phyloP scores from a whole-genome alignment of 2,888 invertebrate genomes.

The Didymodactylos carnosus region DNA sequence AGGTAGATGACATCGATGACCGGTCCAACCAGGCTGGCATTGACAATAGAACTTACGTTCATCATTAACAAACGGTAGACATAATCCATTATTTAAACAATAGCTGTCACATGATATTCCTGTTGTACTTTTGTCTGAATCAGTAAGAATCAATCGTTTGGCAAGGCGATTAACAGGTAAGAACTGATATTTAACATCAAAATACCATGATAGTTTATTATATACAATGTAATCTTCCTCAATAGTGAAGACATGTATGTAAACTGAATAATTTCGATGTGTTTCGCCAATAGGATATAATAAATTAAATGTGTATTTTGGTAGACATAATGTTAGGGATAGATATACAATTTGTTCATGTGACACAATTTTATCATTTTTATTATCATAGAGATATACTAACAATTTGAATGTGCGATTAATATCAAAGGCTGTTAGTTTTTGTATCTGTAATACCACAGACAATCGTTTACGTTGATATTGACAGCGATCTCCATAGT shows the following conservation, averaged over 20 bases:
- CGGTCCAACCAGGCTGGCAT: not conserved
- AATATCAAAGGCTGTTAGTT: too few species aligned
- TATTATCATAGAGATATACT: not conserved
- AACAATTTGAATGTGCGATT: not conserved
- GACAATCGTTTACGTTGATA: not conserved
- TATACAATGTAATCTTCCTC: not conserved
- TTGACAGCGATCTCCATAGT: not conserved
- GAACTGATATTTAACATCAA: not conserved
- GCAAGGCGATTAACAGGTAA: not conserved
- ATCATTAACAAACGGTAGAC: too few species aligned
- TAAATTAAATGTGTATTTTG: not conserved
- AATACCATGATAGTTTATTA: not conserved
- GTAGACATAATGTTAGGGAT: not conserved
- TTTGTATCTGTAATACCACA: not conserved
- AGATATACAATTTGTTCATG: not conserved
- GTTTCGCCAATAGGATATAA: too few species aligned
- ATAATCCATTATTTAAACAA: too few species aligned
- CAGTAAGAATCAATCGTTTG: not conserved
- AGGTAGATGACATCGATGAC: not conserved
- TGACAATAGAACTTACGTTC: not conserved
- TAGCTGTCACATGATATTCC: too few species aligned
- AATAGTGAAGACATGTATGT: not conserved
- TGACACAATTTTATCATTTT: not conserved
- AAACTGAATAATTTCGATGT: not conserved
- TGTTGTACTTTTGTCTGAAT: too few species aligned